A percentile compares a stretch with the other conserved stretches of the same genome.
These are phyloP conservation scores for Gymnodraco acuticeps DNA, from an alignment of 2,797 vertebrate species.

Conservation along the genomic window DNA sequence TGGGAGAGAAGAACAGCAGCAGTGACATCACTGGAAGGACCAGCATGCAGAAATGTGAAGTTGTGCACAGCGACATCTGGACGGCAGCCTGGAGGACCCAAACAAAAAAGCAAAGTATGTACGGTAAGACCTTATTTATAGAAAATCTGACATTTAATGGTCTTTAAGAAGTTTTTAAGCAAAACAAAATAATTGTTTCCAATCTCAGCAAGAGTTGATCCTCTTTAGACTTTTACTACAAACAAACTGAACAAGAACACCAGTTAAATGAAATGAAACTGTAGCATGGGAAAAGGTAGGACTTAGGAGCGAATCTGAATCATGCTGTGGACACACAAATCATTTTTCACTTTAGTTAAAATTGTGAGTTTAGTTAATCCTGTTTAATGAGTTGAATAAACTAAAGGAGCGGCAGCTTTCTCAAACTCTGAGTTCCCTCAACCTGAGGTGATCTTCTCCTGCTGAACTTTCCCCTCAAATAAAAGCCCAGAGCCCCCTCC, in stretches of 20 bases:
- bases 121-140: background rate
- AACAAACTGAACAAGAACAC: background rate
- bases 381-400: background rate
- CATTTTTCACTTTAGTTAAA: no score
- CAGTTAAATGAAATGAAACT: no score
- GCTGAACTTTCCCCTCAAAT: constrained; percentile 33
- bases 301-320: no score
- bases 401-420: background rate
- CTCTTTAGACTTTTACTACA: constrained; percentile 1
- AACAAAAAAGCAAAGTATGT: constrained; percentile 23
- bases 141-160: background rate
- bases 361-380: no score
- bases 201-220: background rate
- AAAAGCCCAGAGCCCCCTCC: constrained; percentile 23
- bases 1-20: constrained; percentile 76
- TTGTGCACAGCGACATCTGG: constrained; percentile 73
- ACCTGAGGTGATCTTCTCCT: constrained; percentile 16
- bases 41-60: constrained; percentile 69
- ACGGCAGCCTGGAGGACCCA: constrained; percentile 55
- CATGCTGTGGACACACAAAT: no score
- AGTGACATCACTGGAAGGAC: constrained; percentile 73
- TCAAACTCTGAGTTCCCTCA: background rate
- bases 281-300: no score
- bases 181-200: background rate
- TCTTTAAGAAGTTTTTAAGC: background rate